A percentile compares a stretch with the other conserved stretches of the same genome.
Evolutionary conservation across 1,140 invertebrate species (phyloP).

Genomic region (Euura lappo): DNA sequence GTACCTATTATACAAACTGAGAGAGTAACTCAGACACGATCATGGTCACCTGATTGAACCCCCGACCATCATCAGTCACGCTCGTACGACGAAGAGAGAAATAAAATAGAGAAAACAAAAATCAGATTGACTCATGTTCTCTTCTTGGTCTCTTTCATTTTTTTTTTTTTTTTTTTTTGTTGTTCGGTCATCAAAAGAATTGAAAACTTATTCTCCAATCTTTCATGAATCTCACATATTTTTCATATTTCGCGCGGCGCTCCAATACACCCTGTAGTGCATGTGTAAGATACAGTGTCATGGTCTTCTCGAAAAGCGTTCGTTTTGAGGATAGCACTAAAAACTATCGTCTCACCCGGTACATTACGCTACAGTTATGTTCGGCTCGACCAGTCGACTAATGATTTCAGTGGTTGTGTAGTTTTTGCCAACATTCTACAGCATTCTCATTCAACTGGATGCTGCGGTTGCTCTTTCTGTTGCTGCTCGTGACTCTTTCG

Average conservation of each 20-base stretch:
- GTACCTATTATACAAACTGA: background rate
- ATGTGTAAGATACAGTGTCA: background rate
- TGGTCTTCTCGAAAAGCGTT: background rate
- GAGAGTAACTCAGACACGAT: background rate
- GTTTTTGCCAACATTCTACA: slow-evolving; percentile 62
- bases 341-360: background rate
- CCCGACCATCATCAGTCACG: background rate
- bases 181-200: no score
- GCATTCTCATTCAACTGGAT: slow-evolving; percentile 60
- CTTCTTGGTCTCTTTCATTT: no score
- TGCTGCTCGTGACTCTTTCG: background rate
- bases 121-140: no score
- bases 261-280: background rate
- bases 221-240: no score
- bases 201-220: no score
- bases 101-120: no score
- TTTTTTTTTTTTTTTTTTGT: no score
- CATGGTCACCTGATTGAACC: background rate
- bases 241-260: background rate
- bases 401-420: slow-evolving; percentile 55
- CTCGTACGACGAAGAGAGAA: background rate
- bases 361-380: background rate
- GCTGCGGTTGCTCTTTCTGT: slow-evolving; percentile 15
- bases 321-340: background rate
- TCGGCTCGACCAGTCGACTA: slow-evolving; percentile 48